These are phyloP conservation scores for Stichopus chloronotus DNA, from an alignment of 35 echinoderm and acorn worm species.

Conservation along the genomic window DNA sequence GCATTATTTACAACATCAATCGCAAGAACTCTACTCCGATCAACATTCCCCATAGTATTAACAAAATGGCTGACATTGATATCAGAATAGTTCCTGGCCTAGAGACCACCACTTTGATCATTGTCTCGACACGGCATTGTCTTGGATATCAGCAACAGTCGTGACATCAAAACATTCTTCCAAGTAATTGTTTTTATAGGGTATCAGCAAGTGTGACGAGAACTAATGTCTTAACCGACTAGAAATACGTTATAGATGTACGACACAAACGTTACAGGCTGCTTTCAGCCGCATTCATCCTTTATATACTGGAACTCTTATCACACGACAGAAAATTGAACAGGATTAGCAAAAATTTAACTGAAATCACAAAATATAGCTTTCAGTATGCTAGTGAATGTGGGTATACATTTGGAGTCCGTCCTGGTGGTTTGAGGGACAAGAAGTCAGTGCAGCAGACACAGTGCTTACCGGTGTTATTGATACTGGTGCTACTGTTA, in stretches of 20 bases:
- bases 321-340: too few species aligned
- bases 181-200: too few species aligned
- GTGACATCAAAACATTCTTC: too few species aligned
- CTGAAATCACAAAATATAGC: too few species aligned
- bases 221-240: too few species aligned
- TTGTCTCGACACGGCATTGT: neutral
- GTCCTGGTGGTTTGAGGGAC: neutral
- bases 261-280: too few species aligned
- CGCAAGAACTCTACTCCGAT: neutral
- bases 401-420: neutral
- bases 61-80: conserved; percentile 4
- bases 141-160: too few species aligned
- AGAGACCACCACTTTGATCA: neutral
- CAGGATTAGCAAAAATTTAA: too few species aligned
- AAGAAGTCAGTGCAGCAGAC: neutral
- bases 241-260: too few species aligned
- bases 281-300: too few species aligned
- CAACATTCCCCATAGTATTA: neutral
- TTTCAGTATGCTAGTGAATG: neutral
- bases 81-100: conserved; percentile 22
- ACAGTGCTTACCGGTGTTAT: conserved; percentile 1
- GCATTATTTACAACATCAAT: neutral
- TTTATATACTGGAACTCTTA: too few species aligned
- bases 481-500: conserved; percentile 79
- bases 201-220: too few species aligned